These are phyloP conservation scores for Drosophila repleta DNA, from an alignment of 1,140 invertebrate genomes.

Conservation along the genomic window DNA sequence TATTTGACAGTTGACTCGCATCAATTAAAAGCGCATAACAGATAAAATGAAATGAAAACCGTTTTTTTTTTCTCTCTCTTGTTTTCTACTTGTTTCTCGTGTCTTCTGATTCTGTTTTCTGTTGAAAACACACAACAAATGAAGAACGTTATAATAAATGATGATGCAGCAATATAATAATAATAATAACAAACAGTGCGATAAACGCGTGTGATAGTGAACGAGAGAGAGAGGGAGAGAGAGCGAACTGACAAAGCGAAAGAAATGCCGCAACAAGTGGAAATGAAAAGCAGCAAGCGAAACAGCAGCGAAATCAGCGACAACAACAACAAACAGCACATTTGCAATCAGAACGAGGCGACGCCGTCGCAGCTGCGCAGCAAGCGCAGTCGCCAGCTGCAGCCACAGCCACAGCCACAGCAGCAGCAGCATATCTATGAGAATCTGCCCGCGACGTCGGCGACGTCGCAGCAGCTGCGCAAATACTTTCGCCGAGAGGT, in stretches of 20 bases:
- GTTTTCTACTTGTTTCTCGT: slow-evolving; percentile 3
- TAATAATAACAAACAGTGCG: slow-evolving; percentile 45
- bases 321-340: slow-evolving; percentile 46
- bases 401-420: slow-evolving; percentile 16
- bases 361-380: slow-evolving; percentile 19
- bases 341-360: slow-evolving; percentile 46
- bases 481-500: slow-evolving; percentile 72
- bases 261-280: slow-evolving; percentile 54
- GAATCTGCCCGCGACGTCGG: slow-evolving; percentile 50
- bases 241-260: slow-evolving; percentile 10
- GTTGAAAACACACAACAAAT: not conserved
- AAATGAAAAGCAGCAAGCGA: slow-evolving; percentile 35
- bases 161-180: slow-evolving; percentile 43
- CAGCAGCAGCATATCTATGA: slow-evolving; percentile 64
- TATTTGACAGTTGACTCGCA: slow-evolving; percentile 48
- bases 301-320: slow-evolving; percentile 35
- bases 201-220: slow-evolving; percentile 47
- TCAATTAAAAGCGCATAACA: slow-evolving; percentile 52
- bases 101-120: slow-evolving; percentile 24
- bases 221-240: not conserved
- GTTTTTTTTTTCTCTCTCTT: slow-evolving; percentile 14
- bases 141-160: slow-evolving; percentile 35
- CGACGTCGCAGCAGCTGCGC: slow-evolving; percentile 51
- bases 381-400: slow-evolving; percentile 32
- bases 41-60: slow-evolving; percentile 36